These are phyloP conservation scores for Drosophila sulfurigaster DNA, from an alignment of 1,140 invertebrate species.

Conservation along the genomic window DNA sequence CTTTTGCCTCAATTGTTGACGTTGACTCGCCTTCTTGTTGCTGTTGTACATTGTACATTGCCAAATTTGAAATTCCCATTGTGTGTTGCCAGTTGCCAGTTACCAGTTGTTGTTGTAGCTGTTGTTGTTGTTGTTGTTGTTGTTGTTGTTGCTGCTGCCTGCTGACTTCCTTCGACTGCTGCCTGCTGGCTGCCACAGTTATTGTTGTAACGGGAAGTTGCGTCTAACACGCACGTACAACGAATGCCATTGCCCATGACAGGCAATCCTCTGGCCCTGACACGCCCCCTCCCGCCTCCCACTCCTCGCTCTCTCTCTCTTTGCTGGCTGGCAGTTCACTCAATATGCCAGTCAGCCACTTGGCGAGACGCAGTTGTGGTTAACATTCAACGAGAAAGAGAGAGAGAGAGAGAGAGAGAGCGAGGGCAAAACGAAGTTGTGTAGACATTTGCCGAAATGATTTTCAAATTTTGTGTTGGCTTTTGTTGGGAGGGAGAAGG, in stretches of 20 bases:
- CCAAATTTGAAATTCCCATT: slow-evolving; percentile 71
- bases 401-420: neutral
- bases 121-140: slow-evolving; percentile 30
- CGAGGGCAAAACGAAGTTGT: neutral
- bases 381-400: neutral
- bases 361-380: slow-evolving; percentile 47
- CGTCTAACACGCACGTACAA: slow-evolving; percentile 75
- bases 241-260: slow-evolving; percentile 52
- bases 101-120: slow-evolving; percentile 23
- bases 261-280: slow-evolving; percentile 28
- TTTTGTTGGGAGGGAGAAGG: slow-evolving; percentile 32
- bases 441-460: slow-evolving; percentile 69
- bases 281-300: slow-evolving; percentile 5
- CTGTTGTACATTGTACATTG: slow-evolving; percentile 59
- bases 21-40: slow-evolving; percentile 21
- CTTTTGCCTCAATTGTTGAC: slow-evolving; percentile 43
- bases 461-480: slow-evolving; percentile 69
- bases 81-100: slow-evolving; percentile 46
- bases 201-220: slow-evolving; percentile 69
- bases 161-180: neutral
- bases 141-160: slow-evolving; percentile 10
- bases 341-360: slow-evolving; percentile 79
- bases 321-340: slow-evolving; percentile 52
- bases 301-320: neutral
- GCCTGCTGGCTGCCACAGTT: slow-evolving; percentile 23